Conservation (phyloP, 2,888 invertebrate genomes). For the Melitaea athalia region DNA sequence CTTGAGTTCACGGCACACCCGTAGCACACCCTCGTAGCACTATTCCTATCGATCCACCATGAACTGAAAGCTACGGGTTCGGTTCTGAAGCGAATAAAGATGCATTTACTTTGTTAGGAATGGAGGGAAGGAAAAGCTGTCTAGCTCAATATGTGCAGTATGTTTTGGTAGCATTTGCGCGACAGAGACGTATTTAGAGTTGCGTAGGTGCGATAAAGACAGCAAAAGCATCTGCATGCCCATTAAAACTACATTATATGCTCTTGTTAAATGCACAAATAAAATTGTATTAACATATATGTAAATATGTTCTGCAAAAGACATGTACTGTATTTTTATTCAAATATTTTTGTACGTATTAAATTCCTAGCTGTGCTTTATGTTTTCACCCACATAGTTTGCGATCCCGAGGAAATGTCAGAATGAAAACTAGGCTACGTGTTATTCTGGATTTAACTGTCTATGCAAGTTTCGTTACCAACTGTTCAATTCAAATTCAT, state of each 20-base stretch:
- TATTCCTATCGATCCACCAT: slow-evolving; percentile 22
- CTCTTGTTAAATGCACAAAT: neutral
- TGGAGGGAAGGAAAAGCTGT: neutral
- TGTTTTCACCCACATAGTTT: too few species aligned
- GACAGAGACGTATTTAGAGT: neutral
- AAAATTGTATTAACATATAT: slow-evolving; percentile 1
- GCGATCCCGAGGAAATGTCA: too few species aligned
- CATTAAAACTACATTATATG: neutral
- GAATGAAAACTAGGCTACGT: too few species aligned
- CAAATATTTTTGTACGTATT: too few species aligned
- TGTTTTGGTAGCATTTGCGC: neutral
- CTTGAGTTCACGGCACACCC: slow-evolving; percentile 24
- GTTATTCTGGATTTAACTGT: too few species aligned
- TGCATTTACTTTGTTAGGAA: neutral
- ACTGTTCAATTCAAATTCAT: too few species aligned
- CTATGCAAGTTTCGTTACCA: too few species aligned
- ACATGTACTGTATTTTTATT: neutral
- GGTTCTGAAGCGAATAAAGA: slow-evolving; percentile 12
- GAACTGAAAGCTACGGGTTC: slow-evolving; percentile 8
- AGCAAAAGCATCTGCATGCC: neutral
- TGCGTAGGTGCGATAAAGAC: neutral
- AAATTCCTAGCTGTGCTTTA: too few species aligned
- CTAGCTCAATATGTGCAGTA: neutral
- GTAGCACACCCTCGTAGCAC: slow-evolving; percentile 24
- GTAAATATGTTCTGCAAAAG: neutral